Base-by-base conservation (phyloP, 2,888 invertebrate genomes). In the Alviniconcha strummeri region DNA sequence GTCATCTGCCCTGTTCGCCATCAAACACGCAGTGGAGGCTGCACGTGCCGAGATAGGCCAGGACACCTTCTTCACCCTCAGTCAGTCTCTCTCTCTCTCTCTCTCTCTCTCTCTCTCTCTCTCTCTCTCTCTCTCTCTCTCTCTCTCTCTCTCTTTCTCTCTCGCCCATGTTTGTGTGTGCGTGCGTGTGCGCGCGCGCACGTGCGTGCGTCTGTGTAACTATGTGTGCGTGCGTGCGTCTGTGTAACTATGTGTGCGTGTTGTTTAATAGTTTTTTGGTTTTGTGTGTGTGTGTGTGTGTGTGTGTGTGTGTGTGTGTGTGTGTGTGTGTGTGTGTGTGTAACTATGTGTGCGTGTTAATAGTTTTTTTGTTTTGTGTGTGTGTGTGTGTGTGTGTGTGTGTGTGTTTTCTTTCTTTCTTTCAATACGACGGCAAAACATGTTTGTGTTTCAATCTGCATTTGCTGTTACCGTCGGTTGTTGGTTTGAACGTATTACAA, bases 1-100 rank as follows among this genome's bases (percentile, higher is more conserved):
- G 19, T 87, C 89, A 36, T 88, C 90, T 9, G 90, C 87, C 1
- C 85, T 91, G 82, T 91, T 92, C 87, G 92, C 91, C 17, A 81
- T 91, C 67, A 91, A 91, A 79, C 89, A 91, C 77, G 91, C 91
- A n/a, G 86, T 91, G 9, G 88, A 89, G 83, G 90, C 90, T 54
- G 91, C 90, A 11, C 86, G 92, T 76, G 88, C 88, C 71, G 92
- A 92, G 19, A 86, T 86, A 55, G 88, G 88, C n/a, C 84, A 89
- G 74, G 87, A 88, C 11, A 86, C 72, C 9, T 89, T 87, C 82
- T 87, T 91, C 71, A 19, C 19, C 71, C 71, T 9, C 19, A 19
- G 71, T 71, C 17, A 19, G 71, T 71, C 71, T 71, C 19, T 71
- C 6, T 71, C 11, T 64, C 19, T n/a, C 19, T n/a, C 71, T 71